Conservation (phyloP, 37 sponge, comb jelly and placozoan species). For the Spongilla lacustris region DNA sequence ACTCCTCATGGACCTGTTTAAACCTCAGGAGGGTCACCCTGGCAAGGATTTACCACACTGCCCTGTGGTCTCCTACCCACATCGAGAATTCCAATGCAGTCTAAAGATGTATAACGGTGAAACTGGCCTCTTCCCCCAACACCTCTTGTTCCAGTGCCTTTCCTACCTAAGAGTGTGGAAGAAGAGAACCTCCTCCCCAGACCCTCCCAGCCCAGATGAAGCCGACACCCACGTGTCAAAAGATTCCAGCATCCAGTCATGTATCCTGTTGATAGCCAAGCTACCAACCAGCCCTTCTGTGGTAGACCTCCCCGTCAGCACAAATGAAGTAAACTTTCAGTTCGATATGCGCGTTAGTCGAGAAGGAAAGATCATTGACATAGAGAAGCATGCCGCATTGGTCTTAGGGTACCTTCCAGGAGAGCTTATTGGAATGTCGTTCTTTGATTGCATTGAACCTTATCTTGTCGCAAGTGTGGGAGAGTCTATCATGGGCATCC, state of each 20-base stretch:
- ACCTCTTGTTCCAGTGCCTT: constrained; percentile 42
- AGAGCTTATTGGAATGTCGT: constrained; percentile 50
- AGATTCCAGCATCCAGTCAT: neutral
- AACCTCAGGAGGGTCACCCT: neutral
- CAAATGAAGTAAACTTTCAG: constrained; percentile 53
- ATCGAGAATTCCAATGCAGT: neutral
- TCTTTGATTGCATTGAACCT: constrained; percentile 75
- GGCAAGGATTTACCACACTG: neutral
- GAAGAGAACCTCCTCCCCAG: neutral
- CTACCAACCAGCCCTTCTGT: constrained; percentile 10
- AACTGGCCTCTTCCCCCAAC: constrained; percentile 22
- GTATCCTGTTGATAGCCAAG: constrained; percentile 44
- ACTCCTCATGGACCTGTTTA: constrained; percentile 3
- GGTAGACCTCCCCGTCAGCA: constrained; percentile 40
- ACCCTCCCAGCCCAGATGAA: neutral
- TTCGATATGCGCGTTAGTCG: constrained; percentile 61
- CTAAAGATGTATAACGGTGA: constrained; percentile 37
- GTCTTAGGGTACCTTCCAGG: constrained; percentile 49
- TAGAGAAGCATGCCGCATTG: constrained; percentile 62
- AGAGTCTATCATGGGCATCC: constrained; percentile 34
- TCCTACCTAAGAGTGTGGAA: constrained; percentile 56
- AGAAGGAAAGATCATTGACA: constrained; percentile 60
- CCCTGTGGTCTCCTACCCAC: constrained; percentile 35
- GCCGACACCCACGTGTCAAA: neutral
- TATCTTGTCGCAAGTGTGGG: constrained; percentile 59